These are phyloP conservation scores for Sceloporus tristichus DNA, from an alignment of 2,113 vertebrate genomes.

Conservation along the genomic window DNA sequence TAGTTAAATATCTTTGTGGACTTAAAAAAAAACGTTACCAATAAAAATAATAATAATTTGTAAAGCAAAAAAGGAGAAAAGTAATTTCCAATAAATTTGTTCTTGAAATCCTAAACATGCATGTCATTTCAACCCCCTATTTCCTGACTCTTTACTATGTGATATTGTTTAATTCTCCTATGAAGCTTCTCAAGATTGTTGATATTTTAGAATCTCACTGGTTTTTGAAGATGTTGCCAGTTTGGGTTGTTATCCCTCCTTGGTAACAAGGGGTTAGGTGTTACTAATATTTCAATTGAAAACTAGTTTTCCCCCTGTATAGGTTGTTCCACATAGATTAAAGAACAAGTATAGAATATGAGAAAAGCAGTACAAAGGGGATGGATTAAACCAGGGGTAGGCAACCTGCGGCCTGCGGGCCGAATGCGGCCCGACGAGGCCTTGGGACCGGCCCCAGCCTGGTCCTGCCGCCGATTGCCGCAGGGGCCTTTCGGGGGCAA, in stretches of 20 bases:
- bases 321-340: too few relatives aligned
- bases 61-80: not conserved
- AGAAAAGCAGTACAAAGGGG: not conserved
- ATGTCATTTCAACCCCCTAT: not conserved
- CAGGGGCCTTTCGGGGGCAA: too few relatives aligned
- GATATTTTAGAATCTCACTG: not conserved
- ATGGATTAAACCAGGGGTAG: not conserved
- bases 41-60: not conserved
- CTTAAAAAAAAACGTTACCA: not conserved
- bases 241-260: not conserved
- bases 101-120: not conserved
- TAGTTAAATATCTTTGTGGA: not conserved
- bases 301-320: too few relatives aligned
- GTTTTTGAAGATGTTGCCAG: not conserved
- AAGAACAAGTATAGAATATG: not conserved
- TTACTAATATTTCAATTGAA: not conserved
- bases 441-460: too few relatives aligned
- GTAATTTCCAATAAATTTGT: conserved; percentile 13
- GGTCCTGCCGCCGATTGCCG: too few relatives aligned
- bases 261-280: not conserved
- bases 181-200: not conserved
- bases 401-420: too few relatives aligned
- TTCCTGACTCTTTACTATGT: not conserved
- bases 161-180: not conserved
- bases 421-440: too few relatives aligned